Evolutionary conservation across 2,113 vertebrate species (phyloP).

Genomic region (Dipodomys merriami): DNA sequence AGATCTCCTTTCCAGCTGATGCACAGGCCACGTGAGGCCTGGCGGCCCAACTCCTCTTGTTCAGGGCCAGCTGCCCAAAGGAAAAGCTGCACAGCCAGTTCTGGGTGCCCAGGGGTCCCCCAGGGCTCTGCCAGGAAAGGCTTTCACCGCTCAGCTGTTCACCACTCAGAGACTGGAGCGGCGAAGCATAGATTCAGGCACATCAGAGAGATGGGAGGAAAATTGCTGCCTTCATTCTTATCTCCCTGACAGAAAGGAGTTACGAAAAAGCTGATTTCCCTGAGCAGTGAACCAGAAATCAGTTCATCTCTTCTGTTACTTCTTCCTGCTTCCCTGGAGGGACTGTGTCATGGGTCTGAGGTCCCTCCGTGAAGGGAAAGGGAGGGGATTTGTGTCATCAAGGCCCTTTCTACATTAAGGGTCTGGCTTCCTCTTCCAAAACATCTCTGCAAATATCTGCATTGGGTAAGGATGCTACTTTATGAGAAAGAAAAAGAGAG

Average conservation of each 20-base stretch:
- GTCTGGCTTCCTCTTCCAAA: conserved; percentile 34
- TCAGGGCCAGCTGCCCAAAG: not conserved
- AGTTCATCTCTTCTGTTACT: conserved; percentile 42
- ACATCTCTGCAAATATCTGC: conserved; percentile 4
- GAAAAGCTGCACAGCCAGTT: not conserved
- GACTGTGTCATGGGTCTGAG: not conserved
- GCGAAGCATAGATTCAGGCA: not conserved
- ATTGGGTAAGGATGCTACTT: not conserved
- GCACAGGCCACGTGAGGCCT: not conserved
- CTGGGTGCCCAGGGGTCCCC: not conserved
- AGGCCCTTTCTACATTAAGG: not conserved
- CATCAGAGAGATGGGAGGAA: not conserved
- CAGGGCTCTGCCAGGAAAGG: not conserved
- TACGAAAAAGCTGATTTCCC: conserved; percentile 29
- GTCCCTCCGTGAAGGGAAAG: not conserved
- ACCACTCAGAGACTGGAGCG: not conserved
- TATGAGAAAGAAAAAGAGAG: not conserved
- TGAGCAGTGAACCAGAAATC: conserved; percentile 56
- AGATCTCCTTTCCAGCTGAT: not conserved
- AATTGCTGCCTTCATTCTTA: conserved; percentile 21
- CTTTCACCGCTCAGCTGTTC: not conserved
- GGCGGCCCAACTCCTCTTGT: not conserved
- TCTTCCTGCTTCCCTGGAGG: not conserved
- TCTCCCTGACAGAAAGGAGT: not conserved
- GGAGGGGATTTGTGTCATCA: not conserved